A percentile compares a stretch with the other conserved stretches of the same genome.
Evolutionary conservation across 1,140 invertebrate species (phyloP).

Genomic region (Melipona quadrifasciata): DNA sequence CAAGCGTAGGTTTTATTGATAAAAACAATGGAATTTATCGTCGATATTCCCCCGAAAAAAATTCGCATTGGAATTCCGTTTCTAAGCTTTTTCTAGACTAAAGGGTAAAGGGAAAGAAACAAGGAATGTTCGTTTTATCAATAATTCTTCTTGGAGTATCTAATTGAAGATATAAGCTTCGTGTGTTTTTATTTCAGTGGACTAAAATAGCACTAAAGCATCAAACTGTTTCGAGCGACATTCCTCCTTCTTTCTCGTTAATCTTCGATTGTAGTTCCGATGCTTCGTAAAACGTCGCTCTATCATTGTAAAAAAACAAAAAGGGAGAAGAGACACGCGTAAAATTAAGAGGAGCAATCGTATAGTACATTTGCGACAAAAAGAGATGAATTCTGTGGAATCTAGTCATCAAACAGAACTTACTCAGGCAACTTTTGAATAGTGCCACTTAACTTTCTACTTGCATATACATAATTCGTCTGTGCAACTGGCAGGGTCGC

Average conservation of each 20-base stretch:
- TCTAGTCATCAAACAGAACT: conserved; percentile 46
- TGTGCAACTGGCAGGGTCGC: conserved; percentile 15
- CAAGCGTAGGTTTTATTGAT: conserved; percentile 33
- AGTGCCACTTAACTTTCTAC: conserved; percentile 55
- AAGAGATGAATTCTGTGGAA: conserved; percentile 11
- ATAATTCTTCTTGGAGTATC: too few species aligned
- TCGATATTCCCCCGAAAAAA: background rate
- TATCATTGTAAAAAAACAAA: background rate
- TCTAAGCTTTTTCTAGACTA: conserved; percentile 33
- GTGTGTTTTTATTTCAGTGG: too few species aligned
- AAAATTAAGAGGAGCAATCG: background rate
- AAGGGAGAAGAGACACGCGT: background rate
- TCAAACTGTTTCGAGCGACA: too few species aligned
- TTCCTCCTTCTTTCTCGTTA: too few species aligned
- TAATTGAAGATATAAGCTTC: too few species aligned
- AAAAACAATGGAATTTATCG: conserved; percentile 7
- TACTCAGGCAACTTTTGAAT: conserved; percentile 47
- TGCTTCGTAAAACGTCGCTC: background rate
- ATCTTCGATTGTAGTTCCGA: background rate
- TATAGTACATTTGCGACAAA: background rate
- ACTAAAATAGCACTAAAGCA: too few species aligned
- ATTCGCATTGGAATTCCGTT: conserved; percentile 12
- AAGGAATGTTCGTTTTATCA: too few species aligned
- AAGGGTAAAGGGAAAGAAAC: too few species aligned
- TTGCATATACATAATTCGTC: conserved; percentile 19